A percentile compares a stretch with the other conserved stretches of the same genome.
Conservation (phyloP, 1,140 invertebrate species). For the Dolichoris vasculosae region DNA sequence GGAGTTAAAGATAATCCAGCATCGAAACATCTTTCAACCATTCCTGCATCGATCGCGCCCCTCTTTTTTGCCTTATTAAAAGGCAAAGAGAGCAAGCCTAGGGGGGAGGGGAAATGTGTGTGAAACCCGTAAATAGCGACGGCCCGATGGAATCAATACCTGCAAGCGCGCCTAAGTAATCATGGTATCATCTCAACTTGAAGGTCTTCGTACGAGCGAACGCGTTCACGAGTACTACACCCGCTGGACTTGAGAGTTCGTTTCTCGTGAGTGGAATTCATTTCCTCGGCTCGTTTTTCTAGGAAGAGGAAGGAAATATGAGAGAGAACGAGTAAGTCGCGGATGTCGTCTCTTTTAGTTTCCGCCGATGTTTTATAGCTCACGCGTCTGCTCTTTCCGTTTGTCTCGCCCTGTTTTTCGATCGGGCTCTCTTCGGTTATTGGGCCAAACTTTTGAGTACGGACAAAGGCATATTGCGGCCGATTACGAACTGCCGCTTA, state of each 20-base stretch:
- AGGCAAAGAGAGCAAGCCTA: background rate
- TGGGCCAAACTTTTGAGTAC: background rate
- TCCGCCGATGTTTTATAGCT: too few relatives aligned
- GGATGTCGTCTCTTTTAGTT: too few relatives aligned
- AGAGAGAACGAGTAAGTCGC: too few relatives aligned
- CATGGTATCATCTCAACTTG: slow-evolving; percentile 75
- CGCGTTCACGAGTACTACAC: background rate
- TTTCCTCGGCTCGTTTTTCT: background rate
- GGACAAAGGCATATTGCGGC: background rate
- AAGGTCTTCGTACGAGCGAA: slow-evolving; percentile 65
- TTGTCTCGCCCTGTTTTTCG: background rate
- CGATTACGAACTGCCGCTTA: background rate
- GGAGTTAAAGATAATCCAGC: slow-evolving; percentile 23
- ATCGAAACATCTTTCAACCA: slow-evolving; percentile 9
- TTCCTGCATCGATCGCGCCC: slow-evolving; percentile 6
- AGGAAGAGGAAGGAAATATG: background rate
- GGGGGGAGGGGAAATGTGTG: slow-evolving; percentile 59
- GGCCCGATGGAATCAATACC: slow-evolving; percentile 74
- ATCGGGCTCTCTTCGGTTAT: background rate
- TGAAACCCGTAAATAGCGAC: slow-evolving; percentile 73
- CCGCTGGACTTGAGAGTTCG: background rate
- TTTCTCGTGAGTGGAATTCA: background rate
- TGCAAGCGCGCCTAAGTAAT: slow-evolving; percentile 70
- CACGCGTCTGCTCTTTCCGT: too few relatives aligned
- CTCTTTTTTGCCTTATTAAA: slow-evolving; percentile 8